Evolutionary conservation across 2,888 invertebrate genomes (phyloP), one percentile per base, ranked within the genome.

Genomic region (Pilophorus perplexus): DNA sequence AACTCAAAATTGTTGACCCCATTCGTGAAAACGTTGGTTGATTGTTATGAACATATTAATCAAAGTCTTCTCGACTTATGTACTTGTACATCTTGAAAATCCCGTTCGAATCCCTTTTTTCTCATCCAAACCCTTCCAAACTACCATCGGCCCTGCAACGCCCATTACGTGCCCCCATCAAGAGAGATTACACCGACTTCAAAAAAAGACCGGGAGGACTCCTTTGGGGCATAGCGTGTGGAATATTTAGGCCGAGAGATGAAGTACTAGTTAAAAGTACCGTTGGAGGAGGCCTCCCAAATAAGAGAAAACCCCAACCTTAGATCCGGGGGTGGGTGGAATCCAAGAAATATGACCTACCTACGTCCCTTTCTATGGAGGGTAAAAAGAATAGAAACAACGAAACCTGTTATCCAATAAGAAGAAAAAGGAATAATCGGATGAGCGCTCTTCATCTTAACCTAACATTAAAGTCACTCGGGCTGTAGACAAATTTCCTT

Each of bases 381-480:
- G n/a, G n/a, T n/a, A 27, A n/a, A 16, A 10, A 27, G 16, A 50
- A 50, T 27, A 50, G 14, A 12, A 50, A 50, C 14, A 50, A 27
- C 50, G 50, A 27, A 25, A 50, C 50, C 50, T 27, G 50, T 50
- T 50, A 23, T 27, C 22, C 16, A 46, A 16, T 16, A 50, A 27
- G 27, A 2, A 14, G 16, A 16, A 48, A 44, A 50, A 4, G 27
- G 14, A 50, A 50, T 50, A 50, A 50, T 50, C 50, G 27, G 50
- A 50, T 25, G 50, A 50, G 14, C 27, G 27, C 50, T 44, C 44
- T 50, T 14, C 50, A 27, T 50, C 50, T 50, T 50, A 50, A 50
- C 50, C 50, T 28, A 50, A 50, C 50, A 50, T 50, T 50, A 50
- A 50, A 50, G 50, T 50, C 50, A 27, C 50, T 27, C 8, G 12